Evolutionary conservation across 2,113 vertebrate species (phyloP).

Genomic region (Scatophagus argus): DNA sequence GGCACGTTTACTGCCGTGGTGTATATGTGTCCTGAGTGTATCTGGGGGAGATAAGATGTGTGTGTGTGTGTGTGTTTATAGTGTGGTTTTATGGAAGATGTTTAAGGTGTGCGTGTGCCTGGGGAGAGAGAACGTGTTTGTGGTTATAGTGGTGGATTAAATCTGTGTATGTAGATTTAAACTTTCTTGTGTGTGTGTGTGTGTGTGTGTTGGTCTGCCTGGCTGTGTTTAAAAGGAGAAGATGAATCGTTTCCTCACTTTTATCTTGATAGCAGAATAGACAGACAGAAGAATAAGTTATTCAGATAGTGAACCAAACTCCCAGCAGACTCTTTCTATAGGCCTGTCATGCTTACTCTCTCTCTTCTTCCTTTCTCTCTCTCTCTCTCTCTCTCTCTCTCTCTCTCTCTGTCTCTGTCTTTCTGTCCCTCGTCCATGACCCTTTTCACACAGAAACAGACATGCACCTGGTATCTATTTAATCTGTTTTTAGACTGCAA

Average conservation of each 20-base stretch:
- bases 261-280: conserved; percentile 54
- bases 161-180: not conserved
- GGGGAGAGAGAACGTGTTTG: conserved; percentile 7
- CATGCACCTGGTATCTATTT: conserved; percentile 82
- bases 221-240: conserved; percentile 15
- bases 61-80: conserved; percentile 14
- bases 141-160: not conserved
- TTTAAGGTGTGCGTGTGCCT: conserved; percentile 12
- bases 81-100: conserved; percentile 25
- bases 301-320: conserved; percentile 67
- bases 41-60: conserved; percentile 11
- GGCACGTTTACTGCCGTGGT: conserved; percentile 53
- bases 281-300: conserved; percentile 65
- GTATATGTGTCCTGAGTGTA: conserved; percentile 5
- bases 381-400: conserved; percentile 5
- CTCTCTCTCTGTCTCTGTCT: conserved; percentile 30
- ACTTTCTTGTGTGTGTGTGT: conserved; percentile 11
- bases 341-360: conserved; percentile 62
- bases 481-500: conserved; percentile 74
- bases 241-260: conserved; percentile 40
- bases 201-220: not conserved
- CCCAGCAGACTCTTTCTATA: conserved; percentile 63
- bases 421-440: conserved; percentile 61
- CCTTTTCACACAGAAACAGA: conserved; percentile 59
- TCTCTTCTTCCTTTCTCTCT: conserved; percentile 38